Base-by-base conservation (phyloP, 2,113 vertebrate genomes). In the Meles meles region DNA sequence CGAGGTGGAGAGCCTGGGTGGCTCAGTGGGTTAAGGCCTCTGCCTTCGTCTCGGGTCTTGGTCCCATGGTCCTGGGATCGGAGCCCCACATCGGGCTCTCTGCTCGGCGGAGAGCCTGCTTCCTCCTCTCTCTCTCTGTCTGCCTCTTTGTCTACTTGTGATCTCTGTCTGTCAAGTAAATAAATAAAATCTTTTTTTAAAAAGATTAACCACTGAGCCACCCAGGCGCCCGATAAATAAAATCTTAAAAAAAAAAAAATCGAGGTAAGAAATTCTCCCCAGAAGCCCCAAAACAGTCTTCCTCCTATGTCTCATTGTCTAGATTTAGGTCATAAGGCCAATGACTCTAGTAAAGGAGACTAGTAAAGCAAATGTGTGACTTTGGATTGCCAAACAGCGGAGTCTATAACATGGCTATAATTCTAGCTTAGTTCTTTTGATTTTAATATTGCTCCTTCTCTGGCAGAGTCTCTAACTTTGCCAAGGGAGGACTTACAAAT, bases 381-480 rank as follows among this genome's bases (percentile, higher is more conserved):
- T 90, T 95, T 31, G 12, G 27, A 17, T 83, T 84, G 49, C 84
- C 67, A 63, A 34, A 55, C 79, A 83, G 8, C 18, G n/a, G 83
- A 72, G 29, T 85, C 37, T 88, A 12, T 91, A 81, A 89, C 6
- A 89, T 23, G 27, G 31, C 44, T 61, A 47, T 23, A 67, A 25
- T 86, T 96, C 61, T 81, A 84, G 47, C 27, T 76, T 85, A 71
- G 55, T n/a, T 92, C 49, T 90, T 97, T 93, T 79, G 42, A 94
- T 47, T 93, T 93, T 69, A 71, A 81, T 93, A 83, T 96, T 88
- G 57, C 34, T 79, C 42, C 6, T 21, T 90, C 23, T 88, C 71
- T 89, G 25, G 49, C 49, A 81, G 34, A 42, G 21, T 82, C 71
- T 92, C 79, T 85, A 42, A 72, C 42, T 86, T 96, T 80, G 42